These are phyloP conservation scores for Cotesia glomerata DNA, from an alignment of 1,140 invertebrate species.

Conservation along the genomic window DNA sequence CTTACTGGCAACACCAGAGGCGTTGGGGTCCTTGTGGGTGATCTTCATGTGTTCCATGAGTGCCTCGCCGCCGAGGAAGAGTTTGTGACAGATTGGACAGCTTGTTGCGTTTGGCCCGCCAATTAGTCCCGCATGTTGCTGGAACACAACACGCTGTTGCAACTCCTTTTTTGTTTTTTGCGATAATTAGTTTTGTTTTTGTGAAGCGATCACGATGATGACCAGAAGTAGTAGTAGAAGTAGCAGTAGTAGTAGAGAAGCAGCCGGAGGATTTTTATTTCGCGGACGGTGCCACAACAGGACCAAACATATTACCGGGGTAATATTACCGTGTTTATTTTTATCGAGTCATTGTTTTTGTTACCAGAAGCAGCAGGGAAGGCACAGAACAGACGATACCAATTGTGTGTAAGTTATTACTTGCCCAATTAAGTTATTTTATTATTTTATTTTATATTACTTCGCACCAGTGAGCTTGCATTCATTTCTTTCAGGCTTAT, in stretches of 20 bases:
- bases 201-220: constrained; percentile 14
- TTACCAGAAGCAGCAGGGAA: constrained; percentile 60
- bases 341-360: constrained; percentile 30
- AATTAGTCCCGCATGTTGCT: constrained; percentile 91
- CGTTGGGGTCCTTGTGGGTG: constrained; percentile 90
- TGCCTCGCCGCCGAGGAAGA: constrained; percentile 88
- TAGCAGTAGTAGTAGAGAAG: constrained; percentile 33
- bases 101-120: constrained; percentile 88
- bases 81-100: constrained; percentile 91
- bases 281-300: constrained; percentile 44
- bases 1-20: constrained; percentile 89
- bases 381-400: constrained; percentile 60
- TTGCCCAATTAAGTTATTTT: constrained; percentile 33
- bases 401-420: constrained; percentile 62
- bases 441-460: not conserved
- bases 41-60: constrained; percentile 96
- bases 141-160: constrained; percentile 85
- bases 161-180: constrained; percentile 70
- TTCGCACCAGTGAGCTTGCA: too few relatives aligned
- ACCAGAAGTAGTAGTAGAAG: constrained; percentile 40
- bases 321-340: constrained; percentile 32
- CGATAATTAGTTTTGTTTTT: too few relatives aligned
- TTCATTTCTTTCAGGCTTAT: too few relatives aligned
- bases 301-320: constrained; percentile 25
- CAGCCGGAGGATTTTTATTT: constrained; percentile 40